These are phyloP conservation scores for Nomada lathburiana DNA, from an alignment of 2,888 invertebrate species.

Conservation along the genomic window DNA sequence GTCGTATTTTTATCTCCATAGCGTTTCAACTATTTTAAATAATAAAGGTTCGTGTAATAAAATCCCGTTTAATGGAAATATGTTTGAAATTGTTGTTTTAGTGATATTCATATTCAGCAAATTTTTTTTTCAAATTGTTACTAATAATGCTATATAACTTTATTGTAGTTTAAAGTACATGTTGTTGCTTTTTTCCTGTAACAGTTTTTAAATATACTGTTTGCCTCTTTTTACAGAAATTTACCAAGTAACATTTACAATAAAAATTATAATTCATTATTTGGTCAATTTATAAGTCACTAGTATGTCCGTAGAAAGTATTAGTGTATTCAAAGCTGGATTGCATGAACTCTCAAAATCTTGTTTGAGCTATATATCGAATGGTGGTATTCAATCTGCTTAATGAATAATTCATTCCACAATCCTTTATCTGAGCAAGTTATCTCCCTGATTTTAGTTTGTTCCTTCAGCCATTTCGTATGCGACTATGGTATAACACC, in stretches of 20 bases:
- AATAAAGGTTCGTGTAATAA: not conserved
- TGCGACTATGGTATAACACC: slow-evolving; percentile 58
- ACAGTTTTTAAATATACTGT: too few relatives aligned
- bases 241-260: not conserved
- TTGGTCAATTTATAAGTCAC: slow-evolving; percentile 1
- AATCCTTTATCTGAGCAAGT: slow-evolving; percentile 48
- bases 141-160: not conserved
- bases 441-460: slow-evolving; percentile 66
- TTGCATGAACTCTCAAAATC: slow-evolving; percentile 14
- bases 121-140: not conserved
- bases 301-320: not conserved
- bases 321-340: slow-evolving; percentile 6
- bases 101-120: not conserved
- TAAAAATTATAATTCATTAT: not conserved
- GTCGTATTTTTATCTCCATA: not conserved
- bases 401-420: slow-evolving; percentile 71
- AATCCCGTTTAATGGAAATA: too few relatives aligned
- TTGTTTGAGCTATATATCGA: slow-evolving; percentile 54
- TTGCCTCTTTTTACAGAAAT: not conserved
- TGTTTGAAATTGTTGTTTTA: not conserved
- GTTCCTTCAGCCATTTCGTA: slow-evolving; percentile 61
- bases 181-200: not conserved
- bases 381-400: slow-evolving; percentile 61
- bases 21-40: not conserved
- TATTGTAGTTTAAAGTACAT: not conserved